phyloP scores from a whole-genome alignment of 2,888 invertebrate genomes.

The Aphodius sticticus region DNA sequence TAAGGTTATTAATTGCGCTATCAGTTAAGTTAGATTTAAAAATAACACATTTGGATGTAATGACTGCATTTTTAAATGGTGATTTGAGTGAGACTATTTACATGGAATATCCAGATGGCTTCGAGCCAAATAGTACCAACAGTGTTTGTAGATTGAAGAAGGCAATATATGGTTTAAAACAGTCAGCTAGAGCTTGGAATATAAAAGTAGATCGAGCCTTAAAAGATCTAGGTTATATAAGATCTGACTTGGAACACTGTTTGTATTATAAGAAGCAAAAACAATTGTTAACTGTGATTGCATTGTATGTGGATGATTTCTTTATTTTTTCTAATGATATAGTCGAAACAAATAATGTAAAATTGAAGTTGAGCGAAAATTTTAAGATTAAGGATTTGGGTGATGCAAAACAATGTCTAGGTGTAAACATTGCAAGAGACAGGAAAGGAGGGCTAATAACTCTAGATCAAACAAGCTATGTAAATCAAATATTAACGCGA shows the following conservation, averaged over 20 bases:
- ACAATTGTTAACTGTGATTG: conserved; percentile 30
- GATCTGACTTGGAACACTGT: conserved; percentile 37
- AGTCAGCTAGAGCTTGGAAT: conserved; percentile 37
- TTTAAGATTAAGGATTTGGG: conserved; percentile 46
- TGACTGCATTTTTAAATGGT: conserved; percentile 48
- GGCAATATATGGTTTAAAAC: conserved; percentile 36
- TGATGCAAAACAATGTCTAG: conserved; percentile 40
- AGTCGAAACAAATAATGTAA: conserved; percentile 27
- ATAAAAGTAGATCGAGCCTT: conserved; percentile 33
- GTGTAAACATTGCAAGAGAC: conserved; percentile 40
- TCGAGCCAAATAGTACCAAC: conserved; percentile 28
- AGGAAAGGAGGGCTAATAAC: conserved; percentile 35
- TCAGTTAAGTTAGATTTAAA: conserved; percentile 36
- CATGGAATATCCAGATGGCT: conserved; percentile 43
- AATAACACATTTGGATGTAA: conserved; percentile 43
- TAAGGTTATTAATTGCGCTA: conserved; percentile 43
- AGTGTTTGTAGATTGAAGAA: conserved; percentile 35
- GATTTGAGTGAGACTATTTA: conserved; percentile 42
- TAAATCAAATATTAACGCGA: conserved; percentile 37
- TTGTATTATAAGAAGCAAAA: conserved; percentile 32
- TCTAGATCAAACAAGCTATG: conserved; percentile 42
- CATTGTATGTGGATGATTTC: conserved; percentile 39
- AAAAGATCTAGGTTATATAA: conserved; percentile 36
- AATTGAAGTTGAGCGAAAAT: conserved; percentile 35
- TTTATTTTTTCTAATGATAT: conserved; percentile 34